These are phyloP conservation scores for Hoplias malabaricus DNA, from an alignment of 2,113 vertebrate species.

Conservation along the genomic window DNA sequence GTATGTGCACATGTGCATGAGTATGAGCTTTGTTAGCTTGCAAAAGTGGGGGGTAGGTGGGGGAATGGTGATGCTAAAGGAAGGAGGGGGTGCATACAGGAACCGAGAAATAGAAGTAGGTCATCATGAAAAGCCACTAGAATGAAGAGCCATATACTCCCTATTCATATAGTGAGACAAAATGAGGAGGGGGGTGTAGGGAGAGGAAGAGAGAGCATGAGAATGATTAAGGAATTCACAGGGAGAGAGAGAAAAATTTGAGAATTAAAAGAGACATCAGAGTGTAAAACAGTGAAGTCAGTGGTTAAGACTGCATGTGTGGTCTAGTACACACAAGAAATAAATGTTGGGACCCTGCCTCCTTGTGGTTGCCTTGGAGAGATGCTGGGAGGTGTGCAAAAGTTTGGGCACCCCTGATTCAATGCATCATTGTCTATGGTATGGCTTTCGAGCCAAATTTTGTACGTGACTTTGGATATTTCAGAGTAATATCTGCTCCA, in stretches of 20 bases:
- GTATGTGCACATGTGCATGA: neutral
- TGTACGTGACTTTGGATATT: too few species aligned
- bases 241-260: neutral
- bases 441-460: too few species aligned
- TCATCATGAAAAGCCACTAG: conserved; percentile 59
- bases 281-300: neutral
- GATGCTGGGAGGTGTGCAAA: too few species aligned
- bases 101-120: conserved; percentile 65
- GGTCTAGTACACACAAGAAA: neutral
- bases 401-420: too few species aligned
- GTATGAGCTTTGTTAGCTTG: neutral
- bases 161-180: conserved; percentile 47
- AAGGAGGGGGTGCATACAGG: conserved; percentile 3
- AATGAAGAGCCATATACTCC: conserved; percentile 52
- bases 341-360: conserved; percentile 47
- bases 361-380: conserved; percentile 50
- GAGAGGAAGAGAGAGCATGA: conserved; percentile 30
- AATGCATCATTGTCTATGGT: too few species aligned
- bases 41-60: conserved; percentile 1
- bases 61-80: conserved; percentile 1
- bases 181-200: neutral
- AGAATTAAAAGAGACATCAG: neutral
- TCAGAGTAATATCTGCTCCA: too few species aligned
- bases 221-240: neutral
- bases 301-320: neutral